These are phyloP conservation scores for Tamias sibiricus DNA, from an alignment of 2,113 vertebrate genomes.

Conservation along the genomic window DNA sequence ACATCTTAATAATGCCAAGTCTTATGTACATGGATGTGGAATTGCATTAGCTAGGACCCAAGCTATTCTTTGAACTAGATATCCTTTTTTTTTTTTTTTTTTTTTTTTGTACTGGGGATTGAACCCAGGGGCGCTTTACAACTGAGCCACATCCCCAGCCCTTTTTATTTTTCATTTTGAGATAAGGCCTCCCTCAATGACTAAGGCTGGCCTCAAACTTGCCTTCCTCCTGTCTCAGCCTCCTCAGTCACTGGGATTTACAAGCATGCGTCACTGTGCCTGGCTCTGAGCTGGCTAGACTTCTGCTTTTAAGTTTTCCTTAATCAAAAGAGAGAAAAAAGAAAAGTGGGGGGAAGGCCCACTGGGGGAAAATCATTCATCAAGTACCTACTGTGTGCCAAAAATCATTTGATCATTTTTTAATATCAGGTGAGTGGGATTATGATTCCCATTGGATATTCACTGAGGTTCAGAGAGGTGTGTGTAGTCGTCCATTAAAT, in stretches of 20 bases:
- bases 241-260: no score
- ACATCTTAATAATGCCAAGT: neutral
- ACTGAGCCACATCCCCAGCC: no score
- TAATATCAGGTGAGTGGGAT: fast-evolving
- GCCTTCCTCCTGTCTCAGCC: no score
- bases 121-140: no score
- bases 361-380: neutral
- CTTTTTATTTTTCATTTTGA: no score
- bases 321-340: neutral
- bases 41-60: neutral
- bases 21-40: neutral
- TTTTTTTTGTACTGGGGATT: no score
- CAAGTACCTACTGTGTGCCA: neutral
- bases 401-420: neutral
- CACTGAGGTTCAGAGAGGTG: neutral
- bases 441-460: neutral
- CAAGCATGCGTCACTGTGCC: no score
- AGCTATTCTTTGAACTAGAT: neutral
- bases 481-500: neutral
- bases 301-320: neutral
- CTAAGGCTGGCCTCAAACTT: no score
- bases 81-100: no score
- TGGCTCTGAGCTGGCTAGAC: neutral
- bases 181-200: no score
- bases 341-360: no score